Conservation (phyloP, 2,797 vertebrate species). For the Characodon lateralis region DNA sequence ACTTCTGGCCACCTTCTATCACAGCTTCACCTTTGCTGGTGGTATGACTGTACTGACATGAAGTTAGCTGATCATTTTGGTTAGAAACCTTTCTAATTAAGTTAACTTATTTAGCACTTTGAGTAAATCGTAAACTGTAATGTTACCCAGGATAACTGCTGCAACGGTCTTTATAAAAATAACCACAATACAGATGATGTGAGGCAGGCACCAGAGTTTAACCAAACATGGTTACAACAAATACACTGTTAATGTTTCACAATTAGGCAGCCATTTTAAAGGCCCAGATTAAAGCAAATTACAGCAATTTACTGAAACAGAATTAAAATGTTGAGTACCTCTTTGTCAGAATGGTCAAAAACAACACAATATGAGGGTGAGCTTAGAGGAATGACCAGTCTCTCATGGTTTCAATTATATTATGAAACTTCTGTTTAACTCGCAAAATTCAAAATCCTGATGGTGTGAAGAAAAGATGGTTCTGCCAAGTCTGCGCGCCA, state of each 20-base stretch:
- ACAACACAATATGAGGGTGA: not conserved
- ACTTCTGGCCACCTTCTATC: not conserved
- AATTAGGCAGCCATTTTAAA: not conserved
- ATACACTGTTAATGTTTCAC: not conserved
- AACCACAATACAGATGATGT: not conserved
- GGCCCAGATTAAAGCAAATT: not conserved
- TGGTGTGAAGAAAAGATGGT: not conserved
- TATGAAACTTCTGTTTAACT: not conserved
- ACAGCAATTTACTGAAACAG: not conserved
- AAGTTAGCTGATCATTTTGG: not conserved
- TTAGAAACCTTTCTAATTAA: not conserved
- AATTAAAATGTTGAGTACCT: not conserved
- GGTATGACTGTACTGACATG: not conserved
- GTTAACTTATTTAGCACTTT: not conserved
- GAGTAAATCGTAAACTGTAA: not conserved
- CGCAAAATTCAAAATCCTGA: not conserved
- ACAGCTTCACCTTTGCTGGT: not conserved
- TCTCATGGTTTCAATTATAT: not conserved
- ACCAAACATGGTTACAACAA: not conserved
- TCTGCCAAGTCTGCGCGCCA: not conserved
- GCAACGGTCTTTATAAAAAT: not conserved
- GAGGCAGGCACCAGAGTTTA: constrained; percentile 3
- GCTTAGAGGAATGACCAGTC: not conserved
- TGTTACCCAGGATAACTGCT: not conserved
- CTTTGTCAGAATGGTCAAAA: not conserved